These are phyloP conservation scores for Apodemus speciosus DNA, from an alignment of 2,113 vertebrate genomes.

Conservation along the genomic window DNA sequence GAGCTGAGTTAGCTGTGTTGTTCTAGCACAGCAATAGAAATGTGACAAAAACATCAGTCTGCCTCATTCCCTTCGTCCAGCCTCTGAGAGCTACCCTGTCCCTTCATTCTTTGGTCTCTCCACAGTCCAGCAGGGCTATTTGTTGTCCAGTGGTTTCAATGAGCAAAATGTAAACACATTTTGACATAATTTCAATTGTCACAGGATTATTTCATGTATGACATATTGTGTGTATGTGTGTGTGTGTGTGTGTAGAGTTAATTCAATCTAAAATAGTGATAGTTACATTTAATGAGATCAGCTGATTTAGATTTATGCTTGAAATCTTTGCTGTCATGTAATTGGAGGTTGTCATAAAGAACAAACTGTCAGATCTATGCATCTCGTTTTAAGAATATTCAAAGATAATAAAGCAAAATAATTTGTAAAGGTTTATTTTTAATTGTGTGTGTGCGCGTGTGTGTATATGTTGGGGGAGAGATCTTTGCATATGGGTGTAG, in stretches of 20 bases:
- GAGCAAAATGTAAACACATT: not conserved
- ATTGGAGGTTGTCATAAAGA: conserved; percentile 32
- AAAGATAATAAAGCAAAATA: conserved; percentile 14
- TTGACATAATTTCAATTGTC: not conserved
- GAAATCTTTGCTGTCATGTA: not conserved
- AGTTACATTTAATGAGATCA: not conserved
- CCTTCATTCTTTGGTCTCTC: not conserved
- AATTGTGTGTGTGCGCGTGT: not conserved
- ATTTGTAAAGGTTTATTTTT: not conserved
- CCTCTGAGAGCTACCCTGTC: not conserved
- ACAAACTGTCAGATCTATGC: not conserved
- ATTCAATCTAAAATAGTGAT: not conserved
- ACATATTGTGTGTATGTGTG: not conserved
- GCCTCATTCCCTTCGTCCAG: not conserved
- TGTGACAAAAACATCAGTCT: not conserved
- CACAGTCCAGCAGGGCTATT: not conserved
- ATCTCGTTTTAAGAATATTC: not conserved
- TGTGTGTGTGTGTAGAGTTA: not conserved
- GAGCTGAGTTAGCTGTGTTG: not conserved
- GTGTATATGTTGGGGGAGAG: not conserved
- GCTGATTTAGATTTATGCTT: not conserved
- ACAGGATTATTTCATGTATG: not conserved
- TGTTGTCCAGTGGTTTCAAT: not conserved
- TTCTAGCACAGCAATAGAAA: not conserved
- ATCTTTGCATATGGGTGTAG: not conserved